phyloP scores from a whole-genome alignment of 2,797 vertebrate species.

The Natrix natrix region DNA sequence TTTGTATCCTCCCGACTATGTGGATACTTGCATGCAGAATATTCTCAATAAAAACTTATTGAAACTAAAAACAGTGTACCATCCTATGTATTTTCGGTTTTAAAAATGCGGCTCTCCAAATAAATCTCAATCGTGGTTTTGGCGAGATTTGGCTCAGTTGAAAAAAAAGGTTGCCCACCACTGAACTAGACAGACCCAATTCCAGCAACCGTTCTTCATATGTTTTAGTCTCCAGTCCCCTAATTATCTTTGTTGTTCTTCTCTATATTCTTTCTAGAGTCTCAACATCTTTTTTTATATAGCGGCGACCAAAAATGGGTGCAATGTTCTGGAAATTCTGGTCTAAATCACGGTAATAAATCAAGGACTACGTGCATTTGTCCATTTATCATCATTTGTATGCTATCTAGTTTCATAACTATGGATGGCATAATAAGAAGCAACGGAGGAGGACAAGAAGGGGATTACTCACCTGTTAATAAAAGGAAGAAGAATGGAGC shows the following conservation, averaged over 20 bases:
- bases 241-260: not conserved
- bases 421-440: not conserved
- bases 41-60: no score
- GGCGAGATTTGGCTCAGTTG: no score
- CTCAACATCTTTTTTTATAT: not conserved
- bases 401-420: not conserved
- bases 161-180: no score
- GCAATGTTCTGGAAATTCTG: not conserved
- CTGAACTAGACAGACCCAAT: not conserved
- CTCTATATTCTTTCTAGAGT: not conserved
- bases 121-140: no score
- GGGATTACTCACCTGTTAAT: constrained; percentile 65
- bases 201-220: not conserved
- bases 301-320: not conserved
- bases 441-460: not conserved
- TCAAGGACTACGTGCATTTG: not conserved
- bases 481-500: constrained; percentile 74
- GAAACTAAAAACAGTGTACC: no score
- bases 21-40: no score
- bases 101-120: no score
- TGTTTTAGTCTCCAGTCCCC: not conserved
- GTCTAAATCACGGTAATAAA: not conserved
- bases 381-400: not conserved
- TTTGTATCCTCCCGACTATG: no score
- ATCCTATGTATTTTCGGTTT: no score